Evolutionary conservation across 2,113 vertebrate species (phyloP), one percentile per base, ranked within the genome.

Genomic region (Pseudolaguvia tuberculata): DNA sequence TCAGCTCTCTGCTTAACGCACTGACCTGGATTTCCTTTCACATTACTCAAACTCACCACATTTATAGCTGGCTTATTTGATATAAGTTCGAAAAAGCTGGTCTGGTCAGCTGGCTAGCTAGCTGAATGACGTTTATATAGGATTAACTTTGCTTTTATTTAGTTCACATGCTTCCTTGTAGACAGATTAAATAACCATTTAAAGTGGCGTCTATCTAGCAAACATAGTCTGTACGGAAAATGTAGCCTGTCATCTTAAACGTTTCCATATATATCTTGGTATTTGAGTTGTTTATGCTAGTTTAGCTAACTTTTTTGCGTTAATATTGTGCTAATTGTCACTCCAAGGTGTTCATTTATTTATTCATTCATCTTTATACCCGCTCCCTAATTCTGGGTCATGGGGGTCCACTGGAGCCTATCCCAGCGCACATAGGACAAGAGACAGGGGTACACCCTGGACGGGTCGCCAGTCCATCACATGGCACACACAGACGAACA

Each of bases 1-100:
- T 92, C 89, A 90, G 92, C 91, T 90, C 92, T 92, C 91, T 93
- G 92, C 91, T 90, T 80, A 85, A 93, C 93, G 93, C 70, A 57
- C 31, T 70, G 67, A 80, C 75, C 71, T 50, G 78, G 20, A 35
- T 59, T 73, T 48, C 55, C 50, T 57, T 39, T 80, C 53, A 47
- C 51, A 62, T 59, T 72, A 61, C 69, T 71, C 73, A 67, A 6
- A 20, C 42, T 72, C 62, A 50, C 18, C 45, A 67, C 35, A 76
- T 53, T 67, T 45, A 53, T n/a, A 52, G 27, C 50, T 67, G 25
- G 53, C 69, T 53, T 27, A 39, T 56, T 56, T 53, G 53, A 57
- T 42, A 71, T 47, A 35, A 63, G 45, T 59, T 31, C 57, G 51
- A 73, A 66, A 58, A 47, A 25, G 63, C 50, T 47, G 50, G 27